A percentile compares a stretch with the other conserved stretches of the same genome.
Evolutionary conservation across 2,888 invertebrate species (phyloP).

Genomic region (Sepioteuthis lessoniana): DNA sequence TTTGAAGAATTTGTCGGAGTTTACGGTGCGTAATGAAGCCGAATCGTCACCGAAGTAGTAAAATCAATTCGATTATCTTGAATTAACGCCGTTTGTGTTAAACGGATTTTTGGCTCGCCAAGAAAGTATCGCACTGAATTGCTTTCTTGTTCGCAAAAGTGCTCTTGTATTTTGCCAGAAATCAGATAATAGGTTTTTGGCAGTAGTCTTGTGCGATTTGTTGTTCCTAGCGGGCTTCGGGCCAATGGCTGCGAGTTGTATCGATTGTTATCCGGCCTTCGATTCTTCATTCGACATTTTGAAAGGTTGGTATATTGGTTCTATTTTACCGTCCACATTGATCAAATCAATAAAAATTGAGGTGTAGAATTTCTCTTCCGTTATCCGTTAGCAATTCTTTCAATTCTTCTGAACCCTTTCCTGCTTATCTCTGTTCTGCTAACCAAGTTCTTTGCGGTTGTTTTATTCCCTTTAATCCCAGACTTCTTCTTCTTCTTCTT

Average conservation of each 20-base stretch:
- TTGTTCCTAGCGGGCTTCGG: neutral
- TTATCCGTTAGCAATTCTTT: neutral
- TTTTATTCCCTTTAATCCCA: neutral
- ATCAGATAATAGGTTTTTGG: slow-evolving; percentile 33
- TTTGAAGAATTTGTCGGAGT: neutral
- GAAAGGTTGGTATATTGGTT: neutral
- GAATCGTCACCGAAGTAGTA: neutral
- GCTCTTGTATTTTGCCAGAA: neutral
- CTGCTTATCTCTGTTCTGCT: neutral
- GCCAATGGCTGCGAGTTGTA: neutral
- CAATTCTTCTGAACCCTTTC: neutral
- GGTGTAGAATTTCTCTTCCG: neutral
- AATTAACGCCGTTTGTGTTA: neutral
- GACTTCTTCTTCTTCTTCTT: neutral
- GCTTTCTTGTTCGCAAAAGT: neutral
- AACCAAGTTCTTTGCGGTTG: no score
- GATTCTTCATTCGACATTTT: neutral
- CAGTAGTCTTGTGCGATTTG: neutral
- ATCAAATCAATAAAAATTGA: slow-evolving; percentile 9
- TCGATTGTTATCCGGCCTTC: neutral
- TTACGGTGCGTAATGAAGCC: neutral
- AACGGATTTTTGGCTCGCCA: neutral
- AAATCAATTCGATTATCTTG: neutral
- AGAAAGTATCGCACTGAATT: neutral
- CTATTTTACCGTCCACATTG: neutral